These are phyloP conservation scores for Slavum lentiscoides DNA, from an alignment of 2,888 invertebrate genomes.

Conservation along the genomic window DNA sequence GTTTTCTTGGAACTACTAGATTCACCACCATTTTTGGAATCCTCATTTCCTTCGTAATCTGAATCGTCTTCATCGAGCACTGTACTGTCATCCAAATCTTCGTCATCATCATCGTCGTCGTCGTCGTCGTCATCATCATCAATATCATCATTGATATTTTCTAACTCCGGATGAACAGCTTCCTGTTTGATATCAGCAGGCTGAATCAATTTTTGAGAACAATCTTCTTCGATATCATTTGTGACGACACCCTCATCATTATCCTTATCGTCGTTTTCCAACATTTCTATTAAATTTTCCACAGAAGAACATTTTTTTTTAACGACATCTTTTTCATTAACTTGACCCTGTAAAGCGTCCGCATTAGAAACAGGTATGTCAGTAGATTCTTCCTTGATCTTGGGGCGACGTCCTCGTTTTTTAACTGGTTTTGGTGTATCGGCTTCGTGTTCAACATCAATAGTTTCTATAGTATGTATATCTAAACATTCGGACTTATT, in stretches of 20 bases:
- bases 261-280: slow-evolving; percentile 59
- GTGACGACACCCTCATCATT: slow-evolving; percentile 60
- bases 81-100: slow-evolving; percentile 57
- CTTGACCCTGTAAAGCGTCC: background rate
- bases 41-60: slow-evolving; percentile 55
- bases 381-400: slow-evolving; percentile 46
- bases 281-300: slow-evolving; percentile 56
- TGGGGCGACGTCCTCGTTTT: slow-evolving; percentile 52
- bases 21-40: slow-evolving; percentile 55
- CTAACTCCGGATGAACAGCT: slow-evolving; percentile 50
- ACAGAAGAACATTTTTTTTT: slow-evolving; percentile 48
- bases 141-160: slow-evolving; percentile 55
- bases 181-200: slow-evolving; percentile 48
- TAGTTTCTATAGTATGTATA: slow-evolving; percentile 32
- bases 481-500: slow-evolving; percentile 48
- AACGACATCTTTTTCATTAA: slow-evolving; percentile 10
- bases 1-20: slow-evolving; percentile 54
- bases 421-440: slow-evolving; percentile 47
- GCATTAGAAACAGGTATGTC: slow-evolving; percentile 7
- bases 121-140: slow-evolving; percentile 56
- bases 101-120: slow-evolving; percentile 55
- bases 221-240: slow-evolving; percentile 52
- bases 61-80: slow-evolving; percentile 56
- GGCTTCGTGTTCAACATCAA: slow-evolving; percentile 28
- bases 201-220: slow-evolving; percentile 41